A percentile compares a stretch with the other conserved stretches of the same genome.
These are phyloP conservation scores for Micromys minutus DNA, from an alignment of 2,113 vertebrate genomes.

Conservation along the genomic window DNA sequence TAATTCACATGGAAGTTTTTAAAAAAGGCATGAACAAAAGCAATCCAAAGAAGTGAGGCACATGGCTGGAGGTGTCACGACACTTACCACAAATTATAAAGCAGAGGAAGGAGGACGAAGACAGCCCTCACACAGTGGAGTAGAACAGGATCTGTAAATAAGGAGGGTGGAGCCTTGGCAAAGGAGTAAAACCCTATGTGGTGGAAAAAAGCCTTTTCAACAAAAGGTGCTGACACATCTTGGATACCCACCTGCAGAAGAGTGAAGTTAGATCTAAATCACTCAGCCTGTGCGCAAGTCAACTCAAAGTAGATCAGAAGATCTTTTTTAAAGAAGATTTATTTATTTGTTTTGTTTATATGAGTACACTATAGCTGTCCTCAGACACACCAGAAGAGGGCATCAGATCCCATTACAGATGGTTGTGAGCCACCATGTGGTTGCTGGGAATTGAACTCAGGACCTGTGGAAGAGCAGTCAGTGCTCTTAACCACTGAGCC, in stretches of 20 bases:
- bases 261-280: not conserved
- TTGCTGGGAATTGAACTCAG: no score
- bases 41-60: not conserved
- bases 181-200: not conserved
- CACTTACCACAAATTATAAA: not conserved
- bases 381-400: no score
- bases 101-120: not conserved
- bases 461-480: no score
- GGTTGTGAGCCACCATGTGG: no score
- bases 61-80: not conserved
- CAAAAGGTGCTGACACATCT: not conserved
- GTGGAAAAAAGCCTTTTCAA: not conserved
- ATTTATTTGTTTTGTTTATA: no score
- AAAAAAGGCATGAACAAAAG: not conserved
- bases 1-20: not conserved
- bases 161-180: not conserved
- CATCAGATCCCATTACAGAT: no score
- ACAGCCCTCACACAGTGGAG: not conserved
- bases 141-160: not conserved
- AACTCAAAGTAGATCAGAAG: not conserved
- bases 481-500: no score
- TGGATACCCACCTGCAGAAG: not conserved
- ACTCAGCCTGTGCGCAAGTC: not conserved
- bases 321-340: no score
- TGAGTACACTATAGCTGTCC: no score